phyloP scores from a whole-genome alignment of 64 coral and sea anemone species.

The Porites lutea region DNA sequence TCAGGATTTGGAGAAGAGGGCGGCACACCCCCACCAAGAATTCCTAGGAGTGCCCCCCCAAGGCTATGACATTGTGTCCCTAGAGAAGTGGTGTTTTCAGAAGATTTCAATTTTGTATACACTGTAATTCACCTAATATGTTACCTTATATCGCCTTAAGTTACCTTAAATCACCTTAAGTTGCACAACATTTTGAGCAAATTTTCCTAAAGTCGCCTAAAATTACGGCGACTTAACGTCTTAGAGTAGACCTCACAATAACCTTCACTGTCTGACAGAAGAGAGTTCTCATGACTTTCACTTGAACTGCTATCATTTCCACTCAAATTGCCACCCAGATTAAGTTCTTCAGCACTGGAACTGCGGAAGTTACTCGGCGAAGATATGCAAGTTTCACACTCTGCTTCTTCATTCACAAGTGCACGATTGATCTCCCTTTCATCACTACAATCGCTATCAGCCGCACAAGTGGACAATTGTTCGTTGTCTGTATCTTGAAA shows the following conservation, averaged over 20 bases:
- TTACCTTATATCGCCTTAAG: too few relatives aligned
- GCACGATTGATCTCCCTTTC: conserved; percentile 17
- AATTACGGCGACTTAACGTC: too few relatives aligned
- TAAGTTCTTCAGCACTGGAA: conserved; percentile 24
- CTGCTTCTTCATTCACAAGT: conserved; percentile 22
- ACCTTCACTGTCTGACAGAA: neutral
- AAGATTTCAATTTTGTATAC: too few relatives aligned
- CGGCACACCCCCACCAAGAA: too few relatives aligned
- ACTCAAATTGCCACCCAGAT: neutral
- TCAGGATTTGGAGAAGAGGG: too few relatives aligned
- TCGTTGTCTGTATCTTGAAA: conserved; percentile 15
- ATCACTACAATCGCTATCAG: conserved; percentile 34
- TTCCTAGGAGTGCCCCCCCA: too few relatives aligned
- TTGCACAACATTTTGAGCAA: too few relatives aligned
- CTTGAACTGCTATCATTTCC: conserved; percentile 24
- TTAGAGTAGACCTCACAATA: neutral
- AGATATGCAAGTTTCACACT: neutral
- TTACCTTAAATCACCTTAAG: too few relatives aligned
- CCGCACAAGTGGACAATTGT: conserved; percentile 19
- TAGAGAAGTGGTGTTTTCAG: too few relatives aligned
- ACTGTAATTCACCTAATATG: too few relatives aligned
- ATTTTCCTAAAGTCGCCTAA: too few relatives aligned
- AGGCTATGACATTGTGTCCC: too few relatives aligned
- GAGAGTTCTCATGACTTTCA: conserved; percentile 5
- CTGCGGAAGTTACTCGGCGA: neutral